Evolutionary conservation across 1,140 invertebrate species (phyloP).

Genomic region (Chlorops oryzae): DNA sequence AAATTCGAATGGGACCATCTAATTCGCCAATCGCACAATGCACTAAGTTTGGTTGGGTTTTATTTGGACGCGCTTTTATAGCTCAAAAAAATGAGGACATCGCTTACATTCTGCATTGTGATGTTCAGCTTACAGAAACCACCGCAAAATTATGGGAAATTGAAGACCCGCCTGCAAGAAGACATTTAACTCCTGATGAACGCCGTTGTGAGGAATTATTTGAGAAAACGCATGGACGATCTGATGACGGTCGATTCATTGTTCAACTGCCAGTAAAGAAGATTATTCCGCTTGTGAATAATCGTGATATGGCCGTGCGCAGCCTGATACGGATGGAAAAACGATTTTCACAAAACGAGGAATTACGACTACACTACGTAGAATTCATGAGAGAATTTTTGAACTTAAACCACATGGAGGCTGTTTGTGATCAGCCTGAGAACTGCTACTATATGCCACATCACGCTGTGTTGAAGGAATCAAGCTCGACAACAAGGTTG

Average conservation of each 20-base stretch:
- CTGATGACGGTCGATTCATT: neutral
- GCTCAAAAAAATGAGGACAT: neutral
- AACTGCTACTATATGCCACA: slow-evolving; percentile 13
- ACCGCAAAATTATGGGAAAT: slow-evolving; percentile 5
- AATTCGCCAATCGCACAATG: slow-evolving; percentile 1
- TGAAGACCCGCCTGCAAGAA: neutral
- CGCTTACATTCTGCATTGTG: neutral
- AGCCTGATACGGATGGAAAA: neutral
- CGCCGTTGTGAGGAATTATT: neutral
- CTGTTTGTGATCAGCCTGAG: slow-evolving; percentile 6
- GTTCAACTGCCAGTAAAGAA: slow-evolving; percentile 5
- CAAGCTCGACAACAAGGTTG: slow-evolving; percentile 27
- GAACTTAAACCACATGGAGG: slow-evolving; percentile 28
- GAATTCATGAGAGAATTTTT: slow-evolving; percentile 34
- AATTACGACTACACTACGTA: slow-evolving; percentile 9
- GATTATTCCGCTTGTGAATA: neutral
- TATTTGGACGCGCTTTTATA: neutral
- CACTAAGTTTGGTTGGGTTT: slow-evolving; percentile 2
- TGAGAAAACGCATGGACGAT: neutral
- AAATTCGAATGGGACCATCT: neutral
- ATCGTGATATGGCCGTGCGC: neutral
- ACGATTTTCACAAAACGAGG: neutral
- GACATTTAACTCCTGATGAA: neutral
- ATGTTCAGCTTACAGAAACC: neutral
- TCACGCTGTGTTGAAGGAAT: slow-evolving; percentile 6